Evolutionary conservation across 2,888 invertebrate genomes (phyloP), one percentile per base, ranked within the genome.

Genomic region (Cylindroiulus punctatus): DNA sequence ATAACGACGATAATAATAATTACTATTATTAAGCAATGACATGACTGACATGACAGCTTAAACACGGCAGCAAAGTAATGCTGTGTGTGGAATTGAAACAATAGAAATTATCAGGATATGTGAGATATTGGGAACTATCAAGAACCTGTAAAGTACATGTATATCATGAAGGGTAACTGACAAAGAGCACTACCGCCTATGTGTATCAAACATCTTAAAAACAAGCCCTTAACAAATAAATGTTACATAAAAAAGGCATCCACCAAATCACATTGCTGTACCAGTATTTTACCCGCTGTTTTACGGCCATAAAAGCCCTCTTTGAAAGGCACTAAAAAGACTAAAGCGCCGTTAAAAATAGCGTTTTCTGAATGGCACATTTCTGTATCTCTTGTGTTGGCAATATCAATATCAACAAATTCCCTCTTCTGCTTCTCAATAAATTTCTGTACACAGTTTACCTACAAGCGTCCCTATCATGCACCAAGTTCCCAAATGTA

Each of bases 301-400:
- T 76, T 76, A 76, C 76, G 76, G 30, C 26, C 76, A 76, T 76
- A 76, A 76, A 76, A 76, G 30, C 76, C 76, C 57, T 22, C 30
- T 30, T 76, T 76, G 10, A 76, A 76, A 76, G 76, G 76, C 30
- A 30, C 76, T 76, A 76, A 76, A 76, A 76, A 76, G 76, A 76
- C 76, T 76, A 76, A 76, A 76, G 76, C 26, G 76, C 76, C 76
- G 76, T 76, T 76, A 76, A 76, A 76, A 76, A 76, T 26, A 76
- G 22, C 76, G 8, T 76, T 76, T 76, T 76, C 76, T 76, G 76
- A 76, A 76, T 76, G 76, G 76, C 76, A 76, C 76, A 30, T n/a
- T 22, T 22, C 65, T 65, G n/a, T 52, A 52, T 76, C 26, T 30
- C 76, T 76, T 76, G 76, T 76, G 30, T 76, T 26, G 76, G 76